phyloP scores from a whole-genome alignment of 1,140 invertebrate genomes.

The Batillaria attramentaria region DNA sequence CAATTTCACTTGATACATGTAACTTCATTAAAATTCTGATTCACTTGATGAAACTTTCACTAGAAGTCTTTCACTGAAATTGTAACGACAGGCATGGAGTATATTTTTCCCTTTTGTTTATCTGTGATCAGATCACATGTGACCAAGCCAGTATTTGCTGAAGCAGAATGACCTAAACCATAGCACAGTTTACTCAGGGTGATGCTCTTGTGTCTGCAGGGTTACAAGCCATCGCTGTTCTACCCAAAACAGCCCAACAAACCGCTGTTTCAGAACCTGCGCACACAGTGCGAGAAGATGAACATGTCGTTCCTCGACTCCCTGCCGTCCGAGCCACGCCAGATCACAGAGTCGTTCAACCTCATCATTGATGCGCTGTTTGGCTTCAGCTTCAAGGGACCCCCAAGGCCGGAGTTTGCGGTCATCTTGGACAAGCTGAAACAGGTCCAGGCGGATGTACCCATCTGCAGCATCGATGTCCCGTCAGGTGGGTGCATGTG shows the following conservation, averaged over 20 bases:
- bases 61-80: background rate
- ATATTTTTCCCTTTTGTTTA: background rate
- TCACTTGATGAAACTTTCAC: background rate
- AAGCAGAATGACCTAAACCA: no score
- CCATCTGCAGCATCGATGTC: slow-evolving; percentile 92
- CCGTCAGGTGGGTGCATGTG: slow-evolving; percentile 83
- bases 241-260: slow-evolving; percentile 93
- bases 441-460: slow-evolving; percentile 74
- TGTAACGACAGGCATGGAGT: background rate
- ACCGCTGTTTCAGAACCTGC: slow-evolving; percentile 85
- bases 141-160: no score
- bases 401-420: slow-evolving; percentile 83
- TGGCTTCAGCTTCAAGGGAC: slow-evolving; percentile 96
- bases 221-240: slow-evolving; percentile 85
- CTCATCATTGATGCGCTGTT: slow-evolving; percentile 88
- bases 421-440: slow-evolving; percentile 79
- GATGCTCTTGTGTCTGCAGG: no score
- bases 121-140: background rate
- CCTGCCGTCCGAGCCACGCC: slow-evolving; percentile 74
- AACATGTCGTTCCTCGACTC: slow-evolving; percentile 82
- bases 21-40: background rate
- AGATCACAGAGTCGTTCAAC: slow-evolving; percentile 66
- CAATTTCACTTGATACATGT: background rate
- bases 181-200: no score
- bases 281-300: slow-evolving; percentile 86